Conservation (phyloP, 2,797 vertebrate genomes). For the Mus spretus region DNA sequence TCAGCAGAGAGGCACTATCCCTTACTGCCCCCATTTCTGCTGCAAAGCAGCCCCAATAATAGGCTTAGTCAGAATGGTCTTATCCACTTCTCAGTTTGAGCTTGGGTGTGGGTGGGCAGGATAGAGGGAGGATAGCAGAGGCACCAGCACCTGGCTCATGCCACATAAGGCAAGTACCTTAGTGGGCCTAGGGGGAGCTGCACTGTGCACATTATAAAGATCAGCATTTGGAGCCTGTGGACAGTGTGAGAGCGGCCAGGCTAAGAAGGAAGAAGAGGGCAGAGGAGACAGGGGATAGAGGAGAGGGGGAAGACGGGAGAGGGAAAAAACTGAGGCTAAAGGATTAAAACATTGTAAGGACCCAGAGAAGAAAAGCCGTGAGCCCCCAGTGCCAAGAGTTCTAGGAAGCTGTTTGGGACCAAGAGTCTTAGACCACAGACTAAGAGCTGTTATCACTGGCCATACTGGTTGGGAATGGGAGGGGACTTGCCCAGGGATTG, state of each 20-base stretch:
- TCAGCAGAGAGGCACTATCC: background rate
- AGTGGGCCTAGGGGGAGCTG: background rate
- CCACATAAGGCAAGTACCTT: background rate
- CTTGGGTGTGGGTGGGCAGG: background rate
- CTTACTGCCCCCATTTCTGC: background rate
- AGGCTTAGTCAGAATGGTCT: background rate
- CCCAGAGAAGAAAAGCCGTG: background rate
- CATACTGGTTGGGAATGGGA: too few species aligned
- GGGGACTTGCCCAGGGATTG: background rate
- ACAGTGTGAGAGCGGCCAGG: too few species aligned
- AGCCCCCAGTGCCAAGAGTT: background rate
- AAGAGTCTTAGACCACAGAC: background rate
- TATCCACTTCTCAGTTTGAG: background rate
- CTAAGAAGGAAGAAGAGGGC: too few species aligned
- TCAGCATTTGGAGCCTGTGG: background rate
- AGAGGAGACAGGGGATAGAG: too few species aligned
- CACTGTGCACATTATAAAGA: background rate
- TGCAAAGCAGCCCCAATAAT: background rate
- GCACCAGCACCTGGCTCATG: background rate
- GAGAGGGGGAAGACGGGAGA: too few species aligned
- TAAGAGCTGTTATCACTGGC: background rate
- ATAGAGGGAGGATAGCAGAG: too few species aligned
- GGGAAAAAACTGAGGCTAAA: background rate
- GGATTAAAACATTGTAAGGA: background rate
- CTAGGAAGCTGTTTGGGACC: background rate